These are phyloP conservation scores for Entomobrya multifasciata DNA, from an alignment of 2,888 invertebrate genomes.

Conservation along the genomic window DNA sequence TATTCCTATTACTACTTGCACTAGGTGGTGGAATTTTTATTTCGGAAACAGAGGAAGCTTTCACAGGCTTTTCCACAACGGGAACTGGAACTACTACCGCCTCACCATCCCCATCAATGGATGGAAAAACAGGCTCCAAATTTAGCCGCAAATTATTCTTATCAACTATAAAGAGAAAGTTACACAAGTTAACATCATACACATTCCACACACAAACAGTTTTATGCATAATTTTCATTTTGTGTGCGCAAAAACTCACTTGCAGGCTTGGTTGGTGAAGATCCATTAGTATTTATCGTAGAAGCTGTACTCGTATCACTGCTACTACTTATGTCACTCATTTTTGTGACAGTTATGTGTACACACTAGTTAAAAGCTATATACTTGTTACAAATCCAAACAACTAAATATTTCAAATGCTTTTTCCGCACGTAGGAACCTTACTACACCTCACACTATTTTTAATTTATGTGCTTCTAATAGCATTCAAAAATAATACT, in stretches of 20 bases:
- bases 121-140: slow-evolving; percentile 73
- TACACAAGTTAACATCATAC: neutral
- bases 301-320: slow-evolving; percentile 70
- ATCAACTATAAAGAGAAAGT: slow-evolving; percentile 36
- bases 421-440: too few relatives aligned
- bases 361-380: neutral
- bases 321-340: slow-evolving; percentile 71
- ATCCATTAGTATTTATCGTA: slow-evolving; percentile 63
- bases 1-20: slow-evolving; percentile 45
- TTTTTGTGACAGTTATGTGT: slow-evolving; percentile 20
- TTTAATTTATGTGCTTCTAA: too few relatives aligned
- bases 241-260: slow-evolving; percentile 53
- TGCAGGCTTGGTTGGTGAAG: slow-evolving; percentile 53
- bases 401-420: too few relatives aligned
- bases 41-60: slow-evolving; percentile 50
- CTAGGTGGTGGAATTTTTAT: slow-evolving; percentile 62
- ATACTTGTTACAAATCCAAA: too few relatives aligned
- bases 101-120: slow-evolving; percentile 57
- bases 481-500: neutral
- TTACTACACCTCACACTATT: too few relatives aligned
- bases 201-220: neutral
- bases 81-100: neutral
- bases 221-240: neutral
- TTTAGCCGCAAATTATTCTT: slow-evolving; percentile 74
- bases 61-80: slow-evolving; percentile 36